phyloP scores from a whole-genome alignment of 23 tunicate species.

The Halocynthia roretzi region DNA sequence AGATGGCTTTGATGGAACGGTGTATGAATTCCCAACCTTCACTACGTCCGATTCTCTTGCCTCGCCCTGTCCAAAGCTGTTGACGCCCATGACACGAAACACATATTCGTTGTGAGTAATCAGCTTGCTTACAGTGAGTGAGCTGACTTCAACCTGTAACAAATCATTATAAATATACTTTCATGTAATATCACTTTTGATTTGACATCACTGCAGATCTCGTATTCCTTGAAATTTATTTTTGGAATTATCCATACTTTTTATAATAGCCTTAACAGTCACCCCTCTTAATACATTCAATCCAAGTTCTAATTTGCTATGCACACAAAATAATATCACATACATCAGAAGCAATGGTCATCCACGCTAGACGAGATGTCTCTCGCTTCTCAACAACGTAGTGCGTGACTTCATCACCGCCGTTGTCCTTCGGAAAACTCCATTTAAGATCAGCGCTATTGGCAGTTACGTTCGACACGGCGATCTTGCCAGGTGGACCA shows the following conservation, averaged over 20 bases:
- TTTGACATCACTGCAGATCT: too few relatives aligned
- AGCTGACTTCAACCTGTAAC: constrained; percentile 18
- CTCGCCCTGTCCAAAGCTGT: constrained; percentile 89
- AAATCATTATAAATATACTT: not conserved
- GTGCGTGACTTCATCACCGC: constrained; percentile 69
- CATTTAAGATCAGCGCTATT: constrained; percentile 57
- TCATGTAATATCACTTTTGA: not conserved
- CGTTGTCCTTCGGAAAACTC: constrained; percentile 71
- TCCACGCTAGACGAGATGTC: constrained; percentile 75
- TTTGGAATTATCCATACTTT: not conserved
- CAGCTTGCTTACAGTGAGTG: constrained; percentile 31
- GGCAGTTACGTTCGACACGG: constrained; percentile 58
- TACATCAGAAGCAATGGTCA: constrained; percentile 47
- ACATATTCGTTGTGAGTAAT: constrained; percentile 81
- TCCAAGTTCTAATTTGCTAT: not conserved
- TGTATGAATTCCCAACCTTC: constrained; percentile 79
- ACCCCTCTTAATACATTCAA: not conserved
- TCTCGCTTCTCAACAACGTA: constrained; percentile 87
- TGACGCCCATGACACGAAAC: constrained; percentile 80
- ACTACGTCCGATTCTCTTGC: constrained; percentile 41
- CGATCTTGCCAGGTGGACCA: constrained; percentile 54
- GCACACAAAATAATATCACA: not conserved
- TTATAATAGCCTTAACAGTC: not conserved
- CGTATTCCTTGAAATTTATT: not conserved
- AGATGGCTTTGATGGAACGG: constrained; percentile 50